Base-by-base conservation (phyloP, 2,888 invertebrate genomes). In the Petrophora chlorosata region DNA sequence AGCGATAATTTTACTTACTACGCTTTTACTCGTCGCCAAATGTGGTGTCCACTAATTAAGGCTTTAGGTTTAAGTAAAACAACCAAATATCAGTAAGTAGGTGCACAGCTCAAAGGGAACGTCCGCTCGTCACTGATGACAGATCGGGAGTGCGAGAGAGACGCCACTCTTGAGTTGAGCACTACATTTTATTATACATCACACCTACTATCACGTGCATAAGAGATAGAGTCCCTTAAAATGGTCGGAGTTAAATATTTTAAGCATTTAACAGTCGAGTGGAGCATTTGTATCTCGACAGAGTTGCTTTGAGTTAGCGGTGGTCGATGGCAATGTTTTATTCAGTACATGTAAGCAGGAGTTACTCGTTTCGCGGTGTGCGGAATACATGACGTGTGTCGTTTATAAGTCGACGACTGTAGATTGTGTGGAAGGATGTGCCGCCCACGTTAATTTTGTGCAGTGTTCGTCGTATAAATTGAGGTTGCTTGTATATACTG, bases 231-330 rank as follows among this genome's bases (percentile, higher is more conserved):
- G 70, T 61, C 36, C 26, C 41, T 35, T 56, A 45, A 28, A 70
- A 73, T 78, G 76, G 71, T 64, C 70, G 69, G 56, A 60, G 71
- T 64, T 80, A 81, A 85, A 87, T 86, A 82, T 85, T 85, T 83
- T 79, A 70, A 77, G 70, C 73, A 76, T 80, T 63, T 81, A 79
- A 80, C 79, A 78, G 69, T 74, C 54, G 62, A 75, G 76, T 67
- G 78, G 83, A 82, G 84, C 86, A 84, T 87, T 87, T 87, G 86
- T 85, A 86, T 86, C 82, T 80, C 79, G 63, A 73, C 75, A 75
- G 73, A 71, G 73, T 74, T 67, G 80, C 82, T 85, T 82, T 82
- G 80, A 74, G 69, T 61, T 59, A 61, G 68, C 76, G 80, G 82
- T 79, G 77, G 74, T 74, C 72, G 78, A 63, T 72, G 71, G 72